A percentile compares a stretch with the other conserved stretches of the same genome.
Conservation (phyloP, 2,888 invertebrate species). For the Schrankia costaestrigalis region DNA sequence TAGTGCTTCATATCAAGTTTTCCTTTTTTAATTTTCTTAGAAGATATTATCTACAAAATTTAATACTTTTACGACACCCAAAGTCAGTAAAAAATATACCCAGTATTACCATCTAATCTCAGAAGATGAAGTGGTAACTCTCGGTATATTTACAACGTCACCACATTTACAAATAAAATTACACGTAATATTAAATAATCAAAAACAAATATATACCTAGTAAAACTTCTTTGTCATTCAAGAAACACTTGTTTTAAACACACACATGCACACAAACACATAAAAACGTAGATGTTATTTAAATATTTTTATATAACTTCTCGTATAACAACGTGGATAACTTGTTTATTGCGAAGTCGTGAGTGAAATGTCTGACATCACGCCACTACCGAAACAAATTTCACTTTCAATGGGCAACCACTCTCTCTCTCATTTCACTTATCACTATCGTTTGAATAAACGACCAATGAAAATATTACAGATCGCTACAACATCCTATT, state of each 20-base stretch:
- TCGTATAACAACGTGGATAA: constrained; percentile 17
- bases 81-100: too few species aligned
- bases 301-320: constrained; percentile 22
- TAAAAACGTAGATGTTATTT: constrained; percentile 9
- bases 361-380: constrained; percentile 58
- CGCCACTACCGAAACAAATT: constrained; percentile 45
- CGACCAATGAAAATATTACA: too few species aligned
- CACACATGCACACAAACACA: constrained; percentile 2
- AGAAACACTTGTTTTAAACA: constrained; percentile 7
- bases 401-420: constrained; percentile 61
- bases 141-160: too few species aligned
- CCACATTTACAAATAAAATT: too few species aligned
- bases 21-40: too few species aligned
- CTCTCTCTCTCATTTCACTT: constrained; percentile 59
- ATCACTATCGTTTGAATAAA: constrained; percentile 51
- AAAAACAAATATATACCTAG: constrained; percentile 15
- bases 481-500: constrained; percentile 8
- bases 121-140: too few species aligned
- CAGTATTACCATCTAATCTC: too few species aligned
- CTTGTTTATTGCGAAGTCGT: constrained; percentile 36
- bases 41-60: too few species aligned
- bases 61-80: too few species aligned
- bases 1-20: too few species aligned
- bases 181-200: too few species aligned
- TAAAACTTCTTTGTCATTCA: constrained; percentile 6